phyloP scores from a whole-genome alignment of 1,140 invertebrate species.

The Eumaeus atala region DNA sequence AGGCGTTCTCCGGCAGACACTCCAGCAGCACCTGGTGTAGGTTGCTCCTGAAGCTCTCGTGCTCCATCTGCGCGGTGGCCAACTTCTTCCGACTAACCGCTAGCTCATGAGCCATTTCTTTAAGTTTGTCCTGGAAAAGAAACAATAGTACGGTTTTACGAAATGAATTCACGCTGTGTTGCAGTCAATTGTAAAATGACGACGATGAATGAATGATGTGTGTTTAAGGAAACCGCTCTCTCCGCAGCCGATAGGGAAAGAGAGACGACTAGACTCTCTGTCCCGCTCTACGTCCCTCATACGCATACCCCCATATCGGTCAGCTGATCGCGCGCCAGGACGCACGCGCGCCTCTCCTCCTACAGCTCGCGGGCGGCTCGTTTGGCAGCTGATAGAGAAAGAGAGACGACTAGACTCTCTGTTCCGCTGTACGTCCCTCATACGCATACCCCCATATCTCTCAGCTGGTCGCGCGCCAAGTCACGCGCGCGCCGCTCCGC shows the following conservation, averaged over 20 bases:
- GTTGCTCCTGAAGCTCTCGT: slow-evolving; percentile 46
- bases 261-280: too few relatives aligned
- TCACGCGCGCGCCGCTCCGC: slow-evolving; percentile 67
- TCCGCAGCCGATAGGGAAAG: too few relatives aligned
- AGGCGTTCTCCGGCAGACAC: slow-evolving; percentile 42
- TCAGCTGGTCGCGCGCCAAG: slow-evolving; percentile 57
- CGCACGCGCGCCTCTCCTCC: slow-evolving; percentile 63
- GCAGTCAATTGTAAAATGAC: too few relatives aligned
- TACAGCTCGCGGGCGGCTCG: slow-evolving; percentile 45
- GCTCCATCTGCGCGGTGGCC: slow-evolving; percentile 42
- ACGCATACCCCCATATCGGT: slow-evolving; percentile 19
- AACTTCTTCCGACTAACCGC: slow-evolving; percentile 55
- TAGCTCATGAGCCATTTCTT: slow-evolving; percentile 62
- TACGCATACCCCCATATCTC: slow-evolving; percentile 66
- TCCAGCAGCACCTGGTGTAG: slow-evolving; percentile 53
- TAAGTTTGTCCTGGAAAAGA: slow-evolving; percentile 57
- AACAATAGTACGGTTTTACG: too few relatives aligned
- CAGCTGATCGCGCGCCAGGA: too few relatives aligned
- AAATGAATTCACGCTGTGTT: too few relatives aligned
- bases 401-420: too few relatives aligned
- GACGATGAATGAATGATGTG: too few relatives aligned
- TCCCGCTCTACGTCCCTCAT: slow-evolving; percentile 10
- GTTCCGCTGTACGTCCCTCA: slow-evolving; percentile 16
- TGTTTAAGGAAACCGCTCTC: too few relatives aligned
- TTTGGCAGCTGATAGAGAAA: too few relatives aligned